Evolutionary conservation across 2,113 vertebrate species (phyloP).

Genomic region (Lophura nycthemera): DNA sequence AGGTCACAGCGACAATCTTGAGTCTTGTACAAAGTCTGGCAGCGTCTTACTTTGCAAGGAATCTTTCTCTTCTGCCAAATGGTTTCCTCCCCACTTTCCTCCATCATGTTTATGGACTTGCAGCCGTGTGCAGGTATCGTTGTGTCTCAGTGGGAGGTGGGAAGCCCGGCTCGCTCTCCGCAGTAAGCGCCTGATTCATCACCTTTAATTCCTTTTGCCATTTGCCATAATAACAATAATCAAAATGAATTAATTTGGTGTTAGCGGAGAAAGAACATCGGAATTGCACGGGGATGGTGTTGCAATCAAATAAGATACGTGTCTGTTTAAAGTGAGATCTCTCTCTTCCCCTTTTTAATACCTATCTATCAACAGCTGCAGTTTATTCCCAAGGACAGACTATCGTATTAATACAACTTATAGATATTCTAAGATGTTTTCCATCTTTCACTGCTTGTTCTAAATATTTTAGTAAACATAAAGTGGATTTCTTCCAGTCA

Average conservation of each 20-base stretch:
- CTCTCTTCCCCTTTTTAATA: constrained; percentile 49
- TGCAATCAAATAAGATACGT: constrained; percentile 25
- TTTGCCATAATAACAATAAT: constrained; percentile 53
- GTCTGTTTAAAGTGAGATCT: constrained; percentile 26
- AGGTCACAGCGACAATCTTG: neutral
- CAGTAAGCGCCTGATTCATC: constrained; percentile 3
- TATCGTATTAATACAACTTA: constrained; percentile 20
- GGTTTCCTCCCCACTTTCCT: neutral
- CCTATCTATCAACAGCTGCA: neutral
- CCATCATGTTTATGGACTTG: constrained; percentile 13
- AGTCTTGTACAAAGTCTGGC: neutral
- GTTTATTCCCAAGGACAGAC: neutral
- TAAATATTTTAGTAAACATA: constrained; percentile 58
- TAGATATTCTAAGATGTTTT: neutral
- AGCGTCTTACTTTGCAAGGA: neutral
- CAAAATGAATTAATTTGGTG: constrained; percentile 63
- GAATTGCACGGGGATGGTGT: constrained; percentile 29
- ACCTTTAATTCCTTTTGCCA: constrained; percentile 18
- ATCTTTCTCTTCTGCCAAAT: neutral
- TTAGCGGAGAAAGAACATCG: constrained; percentile 31
- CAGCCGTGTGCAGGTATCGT: neutral
- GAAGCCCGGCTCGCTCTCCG: neutral
- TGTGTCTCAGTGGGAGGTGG: neutral
- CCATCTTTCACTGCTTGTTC: constrained; percentile 10
- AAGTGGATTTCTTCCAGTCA: neutral